These are phyloP conservation scores for Rhombomys opimus DNA, from an alignment of 2,113 vertebrate species.

Conservation along the genomic window DNA sequence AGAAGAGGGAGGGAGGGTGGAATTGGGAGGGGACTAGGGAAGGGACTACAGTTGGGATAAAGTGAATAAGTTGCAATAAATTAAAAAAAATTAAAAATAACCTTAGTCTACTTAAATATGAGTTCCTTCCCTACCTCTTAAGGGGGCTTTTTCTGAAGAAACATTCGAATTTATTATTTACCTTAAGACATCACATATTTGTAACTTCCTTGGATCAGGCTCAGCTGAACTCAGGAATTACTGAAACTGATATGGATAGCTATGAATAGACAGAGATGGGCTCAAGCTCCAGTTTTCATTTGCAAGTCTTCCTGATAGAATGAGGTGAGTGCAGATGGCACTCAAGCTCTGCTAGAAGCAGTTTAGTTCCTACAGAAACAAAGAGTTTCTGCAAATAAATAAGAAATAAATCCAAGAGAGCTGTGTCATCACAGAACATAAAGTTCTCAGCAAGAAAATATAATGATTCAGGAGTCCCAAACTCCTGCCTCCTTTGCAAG, in stretches of 20 bases:
- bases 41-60: too few species aligned
- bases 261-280: slow-evolving; percentile 13
- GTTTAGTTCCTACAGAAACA: not conserved
- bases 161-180: not conserved
- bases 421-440: not conserved
- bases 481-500: not conserved
- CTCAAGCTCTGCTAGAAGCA: not conserved
- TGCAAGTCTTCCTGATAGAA: not conserved
- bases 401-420: not conserved
- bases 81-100: not conserved
- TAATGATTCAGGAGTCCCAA: not conserved
- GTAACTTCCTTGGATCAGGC: not conserved
- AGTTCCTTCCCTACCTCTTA: not conserved
- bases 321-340: not conserved
- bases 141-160: not conserved
- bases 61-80: too few species aligned
- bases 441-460: not conserved
- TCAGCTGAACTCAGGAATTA: not conserved
- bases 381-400: not conserved
- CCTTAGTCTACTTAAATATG: not conserved
- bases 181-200: not conserved
- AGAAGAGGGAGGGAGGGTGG: too few species aligned
- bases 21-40: too few species aligned
- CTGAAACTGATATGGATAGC: not conserved
- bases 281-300: not conserved